phyloP scores from a whole-genome alignment of 1,140 invertebrate species.

The Microplitis demolitor region DNA sequence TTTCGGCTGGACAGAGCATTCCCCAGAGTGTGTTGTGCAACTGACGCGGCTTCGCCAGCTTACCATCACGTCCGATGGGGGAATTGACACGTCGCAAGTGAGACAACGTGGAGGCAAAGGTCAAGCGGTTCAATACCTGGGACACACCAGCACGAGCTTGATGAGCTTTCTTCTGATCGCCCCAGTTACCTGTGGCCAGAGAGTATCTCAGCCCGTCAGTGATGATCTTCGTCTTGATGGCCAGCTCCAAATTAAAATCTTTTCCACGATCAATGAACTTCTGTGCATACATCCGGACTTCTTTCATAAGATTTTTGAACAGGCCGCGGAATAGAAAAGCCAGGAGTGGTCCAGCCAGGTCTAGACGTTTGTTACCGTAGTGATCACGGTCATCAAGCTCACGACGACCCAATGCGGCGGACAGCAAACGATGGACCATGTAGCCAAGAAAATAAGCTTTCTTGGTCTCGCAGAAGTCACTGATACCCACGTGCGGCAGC shows the following conservation, averaged over 20 bases:
- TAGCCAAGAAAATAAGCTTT: conserved; percentile 98
- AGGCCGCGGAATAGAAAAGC: conserved; percentile 94
- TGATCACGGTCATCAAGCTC: conserved; percentile 99
- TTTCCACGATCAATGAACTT: conserved; percentile 98
- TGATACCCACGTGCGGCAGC: conserved; percentile 98
- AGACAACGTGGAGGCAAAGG: conserved; percentile 96
- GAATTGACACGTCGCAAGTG: conserved; percentile 97
- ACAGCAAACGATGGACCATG: conserved; percentile 95
- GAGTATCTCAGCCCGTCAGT: conserved; percentile 98
- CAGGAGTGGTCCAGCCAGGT: conserved; percentile 94
- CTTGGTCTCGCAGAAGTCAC: conserved; percentile 99
- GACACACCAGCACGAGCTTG: conserved; percentile 92
- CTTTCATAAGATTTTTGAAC: conserved; percentile 93
- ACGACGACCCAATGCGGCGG: conserved; percentile 91
- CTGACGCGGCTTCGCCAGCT: conserved; percentile 96
- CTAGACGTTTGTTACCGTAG: conserved; percentile 97
- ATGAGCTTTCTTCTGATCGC: conserved; percentile 99
- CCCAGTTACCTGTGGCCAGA: conserved; percentile 98
- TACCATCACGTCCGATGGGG: conserved; percentile 97
- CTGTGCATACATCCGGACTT: conserved; percentile 96
- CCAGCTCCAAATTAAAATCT: conserved; percentile 96
- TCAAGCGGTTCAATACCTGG: conserved; percentile 93
- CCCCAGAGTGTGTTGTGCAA: conserved; percentile 99
- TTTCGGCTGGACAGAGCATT: conserved; percentile 99
- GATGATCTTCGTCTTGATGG: conserved; percentile 97